These are phyloP conservation scores for Artemia franciscana DNA, from an alignment of 1,140 invertebrate genomes.

Conservation along the genomic window DNA sequence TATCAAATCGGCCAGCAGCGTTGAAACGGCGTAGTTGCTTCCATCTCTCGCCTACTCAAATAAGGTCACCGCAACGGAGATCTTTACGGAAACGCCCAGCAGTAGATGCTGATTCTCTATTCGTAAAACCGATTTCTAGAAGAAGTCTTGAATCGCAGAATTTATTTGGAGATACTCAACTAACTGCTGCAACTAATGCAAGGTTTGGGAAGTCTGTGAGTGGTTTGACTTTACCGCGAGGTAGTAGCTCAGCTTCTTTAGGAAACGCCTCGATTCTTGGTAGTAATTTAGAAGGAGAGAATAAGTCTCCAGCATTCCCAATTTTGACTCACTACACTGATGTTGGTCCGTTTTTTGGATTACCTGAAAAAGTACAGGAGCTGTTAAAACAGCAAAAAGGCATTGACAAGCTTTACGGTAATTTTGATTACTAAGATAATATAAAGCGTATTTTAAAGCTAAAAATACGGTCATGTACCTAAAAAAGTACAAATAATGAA, in stretches of 20 bases:
- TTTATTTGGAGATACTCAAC: not conserved
- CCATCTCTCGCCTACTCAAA: not conserved
- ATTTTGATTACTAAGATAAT: too few species aligned
- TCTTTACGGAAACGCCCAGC: not conserved
- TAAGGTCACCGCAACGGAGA: not conserved
- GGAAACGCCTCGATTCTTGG: not conserved
- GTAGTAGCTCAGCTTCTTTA: not conserved
- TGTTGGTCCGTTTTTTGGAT: not conserved
- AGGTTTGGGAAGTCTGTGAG: not conserved
- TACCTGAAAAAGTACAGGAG: not conserved
- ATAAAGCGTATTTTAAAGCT: too few species aligned
- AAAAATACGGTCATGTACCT: too few species aligned
- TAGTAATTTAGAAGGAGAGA: not conserved
- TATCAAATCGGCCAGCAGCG: not conserved
- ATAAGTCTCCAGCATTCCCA: not conserved
- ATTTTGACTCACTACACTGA: not conserved
- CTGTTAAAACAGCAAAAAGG: not conserved
- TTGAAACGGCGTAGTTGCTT: not conserved
- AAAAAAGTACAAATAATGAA: too few species aligned
- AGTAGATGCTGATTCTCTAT: not conserved
- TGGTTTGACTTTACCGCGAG: not conserved
- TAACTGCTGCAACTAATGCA: not conserved
- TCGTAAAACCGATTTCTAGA: not conserved
- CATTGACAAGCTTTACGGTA: not conserved
- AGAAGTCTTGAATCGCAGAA: not conserved